A percentile compares a stretch with the other conserved stretches of the same genome.
Evolutionary conservation across 2,113 vertebrate genomes (phyloP).

Genomic region (Gymnogyps californianus): DNA sequence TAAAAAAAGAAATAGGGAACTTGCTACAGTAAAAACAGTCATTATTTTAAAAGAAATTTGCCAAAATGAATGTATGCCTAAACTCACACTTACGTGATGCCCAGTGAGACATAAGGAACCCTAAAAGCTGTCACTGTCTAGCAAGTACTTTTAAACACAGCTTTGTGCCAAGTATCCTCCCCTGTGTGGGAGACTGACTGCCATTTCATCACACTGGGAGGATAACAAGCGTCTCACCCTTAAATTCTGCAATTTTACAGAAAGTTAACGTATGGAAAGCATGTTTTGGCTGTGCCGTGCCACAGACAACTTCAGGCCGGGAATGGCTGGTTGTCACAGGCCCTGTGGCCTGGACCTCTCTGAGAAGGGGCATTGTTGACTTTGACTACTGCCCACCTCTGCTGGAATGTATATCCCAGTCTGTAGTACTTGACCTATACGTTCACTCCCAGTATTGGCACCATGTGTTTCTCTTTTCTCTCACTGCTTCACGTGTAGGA

Average conservation of each 20-base stretch:
- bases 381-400: not conserved
- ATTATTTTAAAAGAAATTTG: not conserved
- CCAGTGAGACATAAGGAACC: not conserved
- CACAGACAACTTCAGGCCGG: too few relatives aligned
- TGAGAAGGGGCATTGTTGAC: too few relatives aligned
- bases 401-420: not conserved
- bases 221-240: not conserved
- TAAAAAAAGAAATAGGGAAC: not conserved
- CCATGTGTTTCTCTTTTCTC: not conserved
- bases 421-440: accelerated
- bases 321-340: too few relatives aligned
- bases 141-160: not conserved
- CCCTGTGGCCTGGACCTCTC: not conserved
- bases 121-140: not conserved
- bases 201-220: not conserved
- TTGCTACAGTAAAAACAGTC: not conserved
- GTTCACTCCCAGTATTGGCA: not conserved
- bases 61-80: not conserved
- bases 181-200: not conserved
- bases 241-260: not conserved
- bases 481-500: not conserved
- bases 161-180: not conserved
- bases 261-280: not conserved
- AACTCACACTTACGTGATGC: not conserved
- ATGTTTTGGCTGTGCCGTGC: not conserved